These are phyloP conservation scores for Microtus montanus DNA, from an alignment of 2,113 vertebrate species.

Conservation along the genomic window DNA sequence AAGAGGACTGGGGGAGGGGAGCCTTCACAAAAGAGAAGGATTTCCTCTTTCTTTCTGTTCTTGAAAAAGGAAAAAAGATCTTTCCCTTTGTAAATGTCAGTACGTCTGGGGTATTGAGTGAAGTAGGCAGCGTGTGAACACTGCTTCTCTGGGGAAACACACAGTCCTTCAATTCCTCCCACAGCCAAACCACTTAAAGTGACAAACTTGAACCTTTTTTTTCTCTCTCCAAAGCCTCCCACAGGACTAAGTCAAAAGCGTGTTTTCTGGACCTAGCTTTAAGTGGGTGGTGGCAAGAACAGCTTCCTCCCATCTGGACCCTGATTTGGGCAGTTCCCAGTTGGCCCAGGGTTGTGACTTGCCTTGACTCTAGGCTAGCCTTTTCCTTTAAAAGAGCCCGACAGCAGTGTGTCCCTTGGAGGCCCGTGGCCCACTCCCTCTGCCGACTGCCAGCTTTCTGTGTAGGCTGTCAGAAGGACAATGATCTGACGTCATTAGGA, in stretches of 20 bases:
- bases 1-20: conserved; percentile 39
- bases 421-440: not conserved
- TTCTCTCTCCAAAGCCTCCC: conserved; percentile 2
- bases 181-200: conserved; percentile 30
- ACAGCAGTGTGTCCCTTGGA: not conserved
- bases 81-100: conserved; percentile 56
- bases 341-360: not conserved
- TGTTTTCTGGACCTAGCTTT: not conserved
- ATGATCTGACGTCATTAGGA: not conserved
- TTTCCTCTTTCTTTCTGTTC: conserved; percentile 61
- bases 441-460: not conserved
- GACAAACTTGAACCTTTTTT: not conserved
- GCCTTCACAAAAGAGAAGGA: conserved; percentile 47
- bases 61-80: conserved; percentile 4
- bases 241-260: not conserved
- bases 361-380: not conserved
- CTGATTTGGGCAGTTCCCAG: not conserved
- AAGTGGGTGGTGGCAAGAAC: not conserved
- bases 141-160: not conserved
- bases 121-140: not conserved
- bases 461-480: not conserved
- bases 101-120: not conserved
- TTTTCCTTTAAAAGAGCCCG: not conserved
- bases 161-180: not conserved
- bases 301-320: not conserved